phyloP scores from a whole-genome alignment of 2,888 invertebrate genomes.

The Cyaniris semiargus region DNA sequence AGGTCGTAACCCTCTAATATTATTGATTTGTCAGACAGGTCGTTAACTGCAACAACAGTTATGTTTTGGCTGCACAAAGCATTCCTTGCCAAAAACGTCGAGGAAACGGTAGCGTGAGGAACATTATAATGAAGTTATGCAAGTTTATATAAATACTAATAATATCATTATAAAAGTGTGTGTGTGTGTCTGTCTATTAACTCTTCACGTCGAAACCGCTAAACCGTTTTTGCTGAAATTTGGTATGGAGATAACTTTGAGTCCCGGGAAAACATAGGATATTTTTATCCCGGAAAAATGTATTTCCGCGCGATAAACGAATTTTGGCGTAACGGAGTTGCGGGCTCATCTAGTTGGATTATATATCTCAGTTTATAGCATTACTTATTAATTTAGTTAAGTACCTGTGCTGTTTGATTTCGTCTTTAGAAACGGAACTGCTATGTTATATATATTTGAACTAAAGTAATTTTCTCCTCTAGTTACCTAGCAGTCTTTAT shows the following conservation, averaged over 20 bases:
- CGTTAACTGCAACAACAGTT: constrained; percentile 31
- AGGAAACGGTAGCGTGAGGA: constrained; percentile 59
- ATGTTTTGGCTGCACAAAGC: constrained; percentile 41
- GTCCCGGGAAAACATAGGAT: too few relatives aligned
- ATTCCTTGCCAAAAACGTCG: constrained; percentile 51
- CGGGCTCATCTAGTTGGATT: neutral
- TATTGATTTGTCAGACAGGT: constrained; percentile 36
- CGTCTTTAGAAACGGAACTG: neutral
- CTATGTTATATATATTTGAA: neutral
- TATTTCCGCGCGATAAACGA: too few relatives aligned
- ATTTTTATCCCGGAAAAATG: too few relatives aligned
- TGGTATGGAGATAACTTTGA: too few relatives aligned
- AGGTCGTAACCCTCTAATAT: neutral
- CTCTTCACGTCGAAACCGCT: too few relatives aligned
- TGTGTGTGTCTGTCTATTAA: too few relatives aligned
- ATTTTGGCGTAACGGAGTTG: too few relatives aligned
- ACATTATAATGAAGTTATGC: constrained; percentile 63
- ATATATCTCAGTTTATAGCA: neutral
- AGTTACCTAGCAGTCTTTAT: neutral
- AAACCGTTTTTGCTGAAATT: too few relatives aligned
- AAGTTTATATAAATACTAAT: constrained; percentile 44
- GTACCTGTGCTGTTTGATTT: too few relatives aligned
- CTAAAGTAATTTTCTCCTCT: neutral
- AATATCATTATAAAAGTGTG: too few relatives aligned
- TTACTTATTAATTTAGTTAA: neutral